These are phyloP conservation scores for Amblyteles armatorius DNA, from an alignment of 2,888 invertebrate genomes.

Conservation along the genomic window DNA sequence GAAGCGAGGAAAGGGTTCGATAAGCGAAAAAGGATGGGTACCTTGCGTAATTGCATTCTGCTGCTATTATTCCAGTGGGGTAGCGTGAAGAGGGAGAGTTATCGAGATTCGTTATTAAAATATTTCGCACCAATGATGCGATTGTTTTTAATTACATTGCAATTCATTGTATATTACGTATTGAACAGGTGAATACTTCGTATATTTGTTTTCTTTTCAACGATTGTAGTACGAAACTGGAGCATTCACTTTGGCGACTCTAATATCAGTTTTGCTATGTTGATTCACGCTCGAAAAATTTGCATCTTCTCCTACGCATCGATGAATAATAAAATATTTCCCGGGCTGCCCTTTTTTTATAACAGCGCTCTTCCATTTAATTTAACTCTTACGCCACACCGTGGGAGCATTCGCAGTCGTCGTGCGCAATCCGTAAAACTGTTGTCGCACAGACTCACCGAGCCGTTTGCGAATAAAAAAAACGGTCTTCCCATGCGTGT, in stretches of 20 bases:
- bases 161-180: background rate
- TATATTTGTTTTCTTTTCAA: background rate
- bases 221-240: background rate
- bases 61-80: background rate
- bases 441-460: background rate
- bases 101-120: background rate
- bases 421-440: background rate
- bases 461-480: background rate
- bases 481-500: background rate
- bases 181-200: background rate
- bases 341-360: conserved; percentile 14
- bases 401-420: background rate
- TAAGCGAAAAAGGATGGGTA: background rate
- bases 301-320: background rate
- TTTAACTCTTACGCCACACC: background rate
- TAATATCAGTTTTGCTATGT: background rate
- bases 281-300: conserved; percentile 16
- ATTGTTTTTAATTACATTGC: background rate
- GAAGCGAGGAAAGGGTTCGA: background rate
- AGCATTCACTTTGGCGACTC: background rate
- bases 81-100: background rate
- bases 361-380: background rate
- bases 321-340: conserved; percentile 37
- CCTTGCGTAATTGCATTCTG: background rate
- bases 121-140: background rate